Evolutionary conservation across 2,888 invertebrate genomes (phyloP), one percentile per base, ranked within the genome.

Genomic region (Villa cingulata): DNA sequence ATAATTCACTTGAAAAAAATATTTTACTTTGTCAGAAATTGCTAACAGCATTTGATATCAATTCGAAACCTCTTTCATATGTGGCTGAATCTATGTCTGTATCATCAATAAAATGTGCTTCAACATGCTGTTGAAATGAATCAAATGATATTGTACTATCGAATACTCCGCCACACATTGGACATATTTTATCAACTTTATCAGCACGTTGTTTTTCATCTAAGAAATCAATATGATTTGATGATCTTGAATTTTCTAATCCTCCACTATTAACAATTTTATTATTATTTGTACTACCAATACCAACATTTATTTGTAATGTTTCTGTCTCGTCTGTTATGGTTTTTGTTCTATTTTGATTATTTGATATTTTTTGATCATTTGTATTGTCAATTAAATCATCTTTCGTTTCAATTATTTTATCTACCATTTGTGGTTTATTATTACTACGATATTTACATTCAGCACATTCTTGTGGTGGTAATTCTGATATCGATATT

Each of bases 51-150:
- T 66, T 64, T 4, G 65, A 64, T 39, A 74, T 61, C 49, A 73
- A 69, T 55, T 77, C 76, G 62, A 71, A 74, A 59, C 74, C 74
- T 23, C 74, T 72, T 45, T 70, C 68, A 36, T 73, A 62, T n/a
- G 36, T 2, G 42, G 74, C 74, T 16, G 53, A 50, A 57, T 77
- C 76, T 10, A 62, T 51, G 50, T 76, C 75, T 47, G 63, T 64
- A 34, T 80, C 77, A 54, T 77, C 75, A 48, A 74, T 68, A 63
- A 87, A 87, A 70, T 87, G 87, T 57, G 72, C 76, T 63, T 86
- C 78, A 27, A 88, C 87, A 66, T 88, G 87, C 49, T 77, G 71
- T 53, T 81, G 78, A 60, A 86, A 86, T 41, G 75, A 74, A 23
- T 74, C 67, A 63, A 86, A 84, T 19, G 71, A 62, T 14, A 72